These are phyloP conservation scores for Diplosoma virens DNA, from an alignment of 23 tunicate species.

Conservation along the genomic window DNA sequence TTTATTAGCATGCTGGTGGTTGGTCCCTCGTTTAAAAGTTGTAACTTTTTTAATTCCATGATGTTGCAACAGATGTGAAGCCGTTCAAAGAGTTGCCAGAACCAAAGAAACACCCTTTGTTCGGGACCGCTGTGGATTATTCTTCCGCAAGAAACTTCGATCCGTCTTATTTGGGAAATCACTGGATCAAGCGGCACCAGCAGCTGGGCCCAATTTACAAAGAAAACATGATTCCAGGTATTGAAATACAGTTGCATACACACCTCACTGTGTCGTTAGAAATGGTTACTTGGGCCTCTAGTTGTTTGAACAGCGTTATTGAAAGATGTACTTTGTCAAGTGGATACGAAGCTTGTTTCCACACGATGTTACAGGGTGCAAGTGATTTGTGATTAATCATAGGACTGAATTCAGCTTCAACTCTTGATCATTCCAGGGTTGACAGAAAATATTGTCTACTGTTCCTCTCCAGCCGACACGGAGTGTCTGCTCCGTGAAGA, in stretches of 20 bases:
- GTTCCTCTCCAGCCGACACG: conserved; percentile 35
- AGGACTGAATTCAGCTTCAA: too few species aligned
- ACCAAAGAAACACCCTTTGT: conserved; percentile 33
- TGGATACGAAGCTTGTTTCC: too few species aligned
- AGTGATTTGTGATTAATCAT: too few species aligned
- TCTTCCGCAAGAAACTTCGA: conserved; percentile 31
- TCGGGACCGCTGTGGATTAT: conserved; percentile 58
- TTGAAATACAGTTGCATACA: neutral
- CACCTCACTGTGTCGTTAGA: too few species aligned
- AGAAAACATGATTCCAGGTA: conserved; percentile 53
- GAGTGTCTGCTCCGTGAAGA: conserved; percentile 20
- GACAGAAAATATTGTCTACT: neutral
- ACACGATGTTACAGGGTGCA: too few species aligned
- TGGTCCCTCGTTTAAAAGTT: too few species aligned
- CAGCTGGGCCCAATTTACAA: conserved; percentile 46
- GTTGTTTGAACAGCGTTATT: too few species aligned
- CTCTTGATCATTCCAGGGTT: neutral
- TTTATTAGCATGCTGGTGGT: too few species aligned
- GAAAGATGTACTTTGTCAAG: too few species aligned
- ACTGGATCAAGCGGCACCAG: conserved; percentile 47
- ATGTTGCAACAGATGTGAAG: too few species aligned
- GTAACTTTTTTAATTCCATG: too few species aligned
- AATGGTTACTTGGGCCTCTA: too few species aligned
- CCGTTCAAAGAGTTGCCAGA: conserved; percentile 37
- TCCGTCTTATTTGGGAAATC: conserved; percentile 25